Base-by-base conservation (phyloP, 1,140 invertebrate species). In the Centruroides vittatus region DNA sequence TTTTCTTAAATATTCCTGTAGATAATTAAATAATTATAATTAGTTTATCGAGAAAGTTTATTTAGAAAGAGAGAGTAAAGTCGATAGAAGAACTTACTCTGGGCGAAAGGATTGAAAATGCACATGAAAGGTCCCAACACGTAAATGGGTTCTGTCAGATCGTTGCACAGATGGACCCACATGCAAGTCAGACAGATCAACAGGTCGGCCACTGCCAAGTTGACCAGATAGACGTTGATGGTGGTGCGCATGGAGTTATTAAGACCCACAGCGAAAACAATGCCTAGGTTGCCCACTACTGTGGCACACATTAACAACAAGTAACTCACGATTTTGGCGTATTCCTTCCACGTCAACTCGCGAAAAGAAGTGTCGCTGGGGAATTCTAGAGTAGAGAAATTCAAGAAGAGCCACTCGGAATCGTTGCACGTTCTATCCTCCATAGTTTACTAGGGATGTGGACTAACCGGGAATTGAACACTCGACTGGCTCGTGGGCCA, bases 31-130 rank as follows among this genome's bases (percentile, higher is more conserved):
- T 23, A 1, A 23, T 23, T 23, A 23, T 23, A 23, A 23, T 23
- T 23, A 23, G 2, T 23, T 23, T 23, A 23, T 23, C 23, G 23
- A 23, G 23, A 23, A 23, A 23, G 23, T 23, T 23, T 23, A 23
- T 23, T 23, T 23, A 23, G 23, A 23, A 23, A 23, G 23, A 23
- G 23, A 23, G 23, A 23, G 23, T 23, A 23, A 23, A 23, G 23
- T 23, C 1, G 23, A 23, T 23, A 23, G 23, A 23, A 23, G 23
- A 23, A 71, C 74, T 75, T 70, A 78, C 77, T 73, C 69, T 78
- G 76, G n/a, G 75, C 67, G 64, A 78, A 79, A 1, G 74, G 72
- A 63, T 78, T 77, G 51, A 79, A 72, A 62, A 76, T 76, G 68
- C 78, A 79, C 59, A 78, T 67, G 65, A 77, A 73, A 2, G 68